Evolutionary conservation across 2,797 vertebrate species (phyloP).

Genomic region (Onychomys leucogaster): DNA sequence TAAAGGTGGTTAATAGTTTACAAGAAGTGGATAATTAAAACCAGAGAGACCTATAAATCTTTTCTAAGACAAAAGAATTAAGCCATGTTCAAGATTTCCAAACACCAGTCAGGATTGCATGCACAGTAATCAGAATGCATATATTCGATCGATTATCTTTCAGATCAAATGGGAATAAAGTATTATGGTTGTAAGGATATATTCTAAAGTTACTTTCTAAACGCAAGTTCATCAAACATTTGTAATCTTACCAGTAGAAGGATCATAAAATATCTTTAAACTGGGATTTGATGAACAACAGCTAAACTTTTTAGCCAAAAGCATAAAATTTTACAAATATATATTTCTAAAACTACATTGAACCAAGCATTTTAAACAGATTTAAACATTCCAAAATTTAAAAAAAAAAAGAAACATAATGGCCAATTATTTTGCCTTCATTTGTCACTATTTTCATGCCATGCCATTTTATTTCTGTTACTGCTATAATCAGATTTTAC

Average conservation of each 20-base stretch:
- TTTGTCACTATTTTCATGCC: slow-evolving; percentile 10
- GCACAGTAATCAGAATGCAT: background rate
- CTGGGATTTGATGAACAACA: slow-evolving; percentile 26
- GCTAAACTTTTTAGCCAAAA: background rate
- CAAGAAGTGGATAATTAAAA: slow-evolving; percentile 73
- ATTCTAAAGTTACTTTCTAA: slow-evolving; percentile 15
- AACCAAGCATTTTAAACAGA: background rate
- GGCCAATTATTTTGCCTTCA: background rate
- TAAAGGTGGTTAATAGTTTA: slow-evolving; percentile 74
- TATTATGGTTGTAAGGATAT: background rate
- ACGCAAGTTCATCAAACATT: background rate
- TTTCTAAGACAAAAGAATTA: slow-evolving; percentile 53
- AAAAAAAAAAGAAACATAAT: slow-evolving; percentile 1
- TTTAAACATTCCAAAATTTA: background rate
- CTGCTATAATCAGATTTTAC: slow-evolving; percentile 10
- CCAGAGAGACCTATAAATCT: slow-evolving; percentile 72
- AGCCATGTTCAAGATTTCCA: slow-evolving; percentile 19
- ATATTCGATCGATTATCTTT: background rate
- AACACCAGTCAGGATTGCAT: slow-evolving; percentile 19
- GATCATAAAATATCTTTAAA: background rate
- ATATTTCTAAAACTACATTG: background rate
- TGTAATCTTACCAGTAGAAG: background rate
- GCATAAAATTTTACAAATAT: background rate
- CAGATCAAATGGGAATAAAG: slow-evolving; percentile 41
- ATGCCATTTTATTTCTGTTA: slow-evolving; percentile 49